Conservation (phyloP, 2,113 vertebrate genomes). For the Daphoenositta chrysoptera region DNA sequence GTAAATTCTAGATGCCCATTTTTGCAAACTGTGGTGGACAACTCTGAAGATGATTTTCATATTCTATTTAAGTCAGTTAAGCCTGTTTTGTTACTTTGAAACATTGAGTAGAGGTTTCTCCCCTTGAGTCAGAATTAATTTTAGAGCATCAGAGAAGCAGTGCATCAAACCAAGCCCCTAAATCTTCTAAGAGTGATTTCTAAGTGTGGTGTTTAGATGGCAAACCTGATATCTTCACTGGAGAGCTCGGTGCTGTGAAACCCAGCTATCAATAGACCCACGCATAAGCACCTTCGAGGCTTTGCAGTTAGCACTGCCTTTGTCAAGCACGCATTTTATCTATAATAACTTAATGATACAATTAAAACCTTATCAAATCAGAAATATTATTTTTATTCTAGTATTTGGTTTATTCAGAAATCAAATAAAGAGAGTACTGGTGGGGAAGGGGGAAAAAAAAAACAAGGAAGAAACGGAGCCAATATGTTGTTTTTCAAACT, state of each 20-base stretch:
- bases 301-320: background rate
- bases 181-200: background rate
- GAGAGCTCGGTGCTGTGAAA: background rate
- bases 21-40: background rate
- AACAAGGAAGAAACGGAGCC: background rate
- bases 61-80: background rate
- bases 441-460: background rate
- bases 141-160: background rate
- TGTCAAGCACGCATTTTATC: background rate
- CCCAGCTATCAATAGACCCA: background rate
- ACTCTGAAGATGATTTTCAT: background rate
- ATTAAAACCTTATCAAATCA: background rate
- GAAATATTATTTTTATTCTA: background rate
- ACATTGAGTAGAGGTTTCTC: background rate
- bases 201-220: background rate
- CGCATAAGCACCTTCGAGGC: accelerated
- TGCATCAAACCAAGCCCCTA: background rate
- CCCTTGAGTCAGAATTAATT: background rate
- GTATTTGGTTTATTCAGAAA: background rate
- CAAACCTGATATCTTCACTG: background rate
- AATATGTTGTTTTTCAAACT: background rate
- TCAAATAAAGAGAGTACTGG: background rate
- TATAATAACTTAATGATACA: background rate
- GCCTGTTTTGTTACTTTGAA: background rate
- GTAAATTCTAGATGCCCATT: background rate